A percentile compares a stretch with the other conserved stretches of the same genome.
phyloP scores from a whole-genome alignment of 2,113 vertebrate genomes.

The Scopus umbretta region DNA sequence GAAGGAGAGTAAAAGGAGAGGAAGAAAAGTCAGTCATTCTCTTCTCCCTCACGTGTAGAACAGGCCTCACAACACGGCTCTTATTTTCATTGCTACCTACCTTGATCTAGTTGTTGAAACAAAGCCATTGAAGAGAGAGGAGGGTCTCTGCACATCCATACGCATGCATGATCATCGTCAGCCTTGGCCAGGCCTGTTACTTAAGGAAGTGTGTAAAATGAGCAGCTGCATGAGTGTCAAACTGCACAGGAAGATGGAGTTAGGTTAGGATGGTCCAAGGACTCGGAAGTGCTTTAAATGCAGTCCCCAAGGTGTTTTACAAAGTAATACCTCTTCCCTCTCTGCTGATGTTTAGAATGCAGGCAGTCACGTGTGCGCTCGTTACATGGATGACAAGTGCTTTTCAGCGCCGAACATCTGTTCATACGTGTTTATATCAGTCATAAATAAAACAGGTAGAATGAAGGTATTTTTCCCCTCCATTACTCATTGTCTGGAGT shows the following conservation, averaged over 20 bases:
- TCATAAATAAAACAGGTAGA: not conserved
- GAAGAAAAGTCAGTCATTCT: not conserved
- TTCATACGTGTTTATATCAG: not conserved
- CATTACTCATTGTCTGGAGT: not conserved
- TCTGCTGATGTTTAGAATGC: not conserved
- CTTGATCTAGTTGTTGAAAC: not conserved
- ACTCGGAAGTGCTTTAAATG: not conserved
- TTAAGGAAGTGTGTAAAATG: not conserved
- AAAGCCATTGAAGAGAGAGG: not conserved
- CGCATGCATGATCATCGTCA: rapidly evolving
- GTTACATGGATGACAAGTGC: not conserved
- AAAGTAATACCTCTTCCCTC: not conserved
- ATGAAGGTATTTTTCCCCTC: not conserved
- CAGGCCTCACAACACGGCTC: not conserved
- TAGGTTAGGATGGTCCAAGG: not conserved
- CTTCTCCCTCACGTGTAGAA: not conserved
- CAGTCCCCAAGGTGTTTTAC: not conserved
- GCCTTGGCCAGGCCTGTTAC: not conserved
- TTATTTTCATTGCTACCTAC: not conserved
- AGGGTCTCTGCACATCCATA: not conserved
- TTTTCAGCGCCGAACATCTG: not conserved
- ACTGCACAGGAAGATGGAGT: not conserved
- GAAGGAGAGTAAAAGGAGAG: not conserved
- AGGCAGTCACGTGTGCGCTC: not conserved
- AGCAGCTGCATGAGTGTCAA: not conserved